Conservation (phyloP, 2,797 vertebrate genomes). For the Agapornis canus region DNA sequence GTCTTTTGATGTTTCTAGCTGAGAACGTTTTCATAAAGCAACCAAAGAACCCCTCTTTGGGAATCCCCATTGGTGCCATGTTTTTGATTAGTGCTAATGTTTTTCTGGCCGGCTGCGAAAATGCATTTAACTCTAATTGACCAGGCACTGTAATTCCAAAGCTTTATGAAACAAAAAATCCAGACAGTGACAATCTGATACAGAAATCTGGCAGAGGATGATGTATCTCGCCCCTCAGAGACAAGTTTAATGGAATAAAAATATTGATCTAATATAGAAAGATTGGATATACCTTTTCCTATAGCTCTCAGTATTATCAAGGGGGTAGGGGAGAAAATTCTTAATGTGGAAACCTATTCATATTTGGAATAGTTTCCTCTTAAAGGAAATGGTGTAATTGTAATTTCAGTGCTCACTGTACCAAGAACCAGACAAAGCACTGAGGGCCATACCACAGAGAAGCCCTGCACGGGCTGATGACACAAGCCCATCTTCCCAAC, state of each 20-base stretch:
- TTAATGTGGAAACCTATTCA: conserved; percentile 24
- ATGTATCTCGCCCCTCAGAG: conserved; percentile 49
- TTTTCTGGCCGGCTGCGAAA: conserved; percentile 80
- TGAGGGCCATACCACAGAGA: not conserved
- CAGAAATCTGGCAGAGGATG: conserved; percentile 61
- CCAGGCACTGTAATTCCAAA: conserved; percentile 76
- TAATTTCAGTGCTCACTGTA: not conserved
- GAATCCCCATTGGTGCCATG: conserved; percentile 52
- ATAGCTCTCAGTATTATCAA: conserved; percentile 8
- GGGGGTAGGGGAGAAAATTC: conserved; percentile 28
- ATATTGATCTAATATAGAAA: conserved; percentile 70
- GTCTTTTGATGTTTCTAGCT: conserved; percentile 51
- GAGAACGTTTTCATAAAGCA: conserved; percentile 53
- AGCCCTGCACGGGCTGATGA: not conserved
- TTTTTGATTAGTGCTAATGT: conserved; percentile 81
- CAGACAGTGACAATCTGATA: conserved; percentile 62
- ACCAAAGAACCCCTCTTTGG: conserved; percentile 29
- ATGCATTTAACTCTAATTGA: conserved; percentile 82
- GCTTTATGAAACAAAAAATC: conserved; percentile 73
- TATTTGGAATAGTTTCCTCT: conserved; percentile 50
- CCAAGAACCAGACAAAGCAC: conserved; percentile 24
- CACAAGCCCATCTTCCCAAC: not conserved
- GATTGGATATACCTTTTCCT: conserved; percentile 62
- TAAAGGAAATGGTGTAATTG: conserved; percentile 53
- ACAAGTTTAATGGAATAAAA: conserved; percentile 62